These are phyloP conservation scores for Cairina moschata DNA, from an alignment of 2,113 vertebrate genomes.

Conservation along the genomic window DNA sequence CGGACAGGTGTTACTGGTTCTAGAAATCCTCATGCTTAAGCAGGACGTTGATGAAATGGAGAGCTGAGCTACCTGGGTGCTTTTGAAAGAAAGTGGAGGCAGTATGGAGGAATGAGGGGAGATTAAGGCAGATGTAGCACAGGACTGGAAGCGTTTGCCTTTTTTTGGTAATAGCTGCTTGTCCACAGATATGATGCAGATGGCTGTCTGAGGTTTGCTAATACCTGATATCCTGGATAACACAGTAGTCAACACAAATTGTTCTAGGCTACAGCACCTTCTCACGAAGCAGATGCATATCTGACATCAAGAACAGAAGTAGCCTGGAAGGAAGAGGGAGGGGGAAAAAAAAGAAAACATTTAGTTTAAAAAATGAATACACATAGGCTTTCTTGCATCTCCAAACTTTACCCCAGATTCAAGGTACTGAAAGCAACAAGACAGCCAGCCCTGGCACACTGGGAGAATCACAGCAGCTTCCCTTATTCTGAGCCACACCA, in stretches of 20 bases:
- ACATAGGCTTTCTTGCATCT: background rate
- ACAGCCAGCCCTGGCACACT: rapidly evolving
- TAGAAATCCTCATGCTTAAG: constrained; percentile 42
- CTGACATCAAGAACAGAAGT: constrained; percentile 84
- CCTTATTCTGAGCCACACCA: background rate
- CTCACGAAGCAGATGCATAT: constrained; percentile 84
- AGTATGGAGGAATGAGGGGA: constrained; percentile 68
- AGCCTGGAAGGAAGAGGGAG: constrained; percentile 67
- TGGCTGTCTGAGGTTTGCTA: constrained; percentile 80
- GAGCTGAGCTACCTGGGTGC: constrained; percentile 67
- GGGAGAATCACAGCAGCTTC: background rate
- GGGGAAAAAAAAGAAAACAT: background rate
- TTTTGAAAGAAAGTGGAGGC: constrained; percentile 64
- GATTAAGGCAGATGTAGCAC: constrained; percentile 84
- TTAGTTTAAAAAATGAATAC: constrained; percentile 44
- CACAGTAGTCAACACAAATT: constrained; percentile 78
- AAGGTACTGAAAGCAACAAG: background rate
- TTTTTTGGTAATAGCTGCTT: constrained; percentile 89
- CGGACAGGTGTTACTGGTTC: constrained; percentile 48
- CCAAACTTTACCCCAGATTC: background rate
- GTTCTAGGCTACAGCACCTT: constrained; percentile 70
- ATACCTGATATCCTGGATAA: constrained; percentile 80
- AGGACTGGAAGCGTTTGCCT: constrained; percentile 78
- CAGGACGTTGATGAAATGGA: constrained; percentile 42
- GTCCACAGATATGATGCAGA: constrained; percentile 83